Percentiles rank a stretch among this genome's conserved stretches.
phyloP scores from a whole-genome alignment of 2,113 vertebrate species.

The Chionomys nivalis region DNA sequence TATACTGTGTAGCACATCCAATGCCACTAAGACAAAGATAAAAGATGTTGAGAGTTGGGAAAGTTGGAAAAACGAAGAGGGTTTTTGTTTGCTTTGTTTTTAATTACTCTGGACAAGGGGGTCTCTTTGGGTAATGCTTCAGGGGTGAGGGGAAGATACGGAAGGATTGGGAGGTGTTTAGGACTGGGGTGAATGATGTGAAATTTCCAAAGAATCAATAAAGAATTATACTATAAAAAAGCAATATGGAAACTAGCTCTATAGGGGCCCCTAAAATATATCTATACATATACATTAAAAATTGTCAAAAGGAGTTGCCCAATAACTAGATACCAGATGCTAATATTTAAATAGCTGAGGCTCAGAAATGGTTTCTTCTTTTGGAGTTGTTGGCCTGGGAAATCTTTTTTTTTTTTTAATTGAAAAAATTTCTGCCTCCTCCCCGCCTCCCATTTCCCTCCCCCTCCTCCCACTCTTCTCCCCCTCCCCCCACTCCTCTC shows the following conservation, averaged over 20 bases:
- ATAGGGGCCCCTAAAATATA: neutral
- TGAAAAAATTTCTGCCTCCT: no score
- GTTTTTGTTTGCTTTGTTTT: neutral
- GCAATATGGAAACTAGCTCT: neutral
- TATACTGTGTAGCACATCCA: neutral
- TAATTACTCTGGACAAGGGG: neutral
- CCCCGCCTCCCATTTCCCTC: no score
- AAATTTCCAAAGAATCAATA: no score
- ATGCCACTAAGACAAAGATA: neutral
- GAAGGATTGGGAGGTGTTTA: neutral
- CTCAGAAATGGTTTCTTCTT: neutral
- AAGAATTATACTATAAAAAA: neutral
- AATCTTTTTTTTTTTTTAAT: no score
- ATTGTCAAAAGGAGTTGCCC: neutral
- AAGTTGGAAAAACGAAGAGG: neutral
- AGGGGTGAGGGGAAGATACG: neutral
- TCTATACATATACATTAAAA: neutral
- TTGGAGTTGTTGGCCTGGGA: neutral
- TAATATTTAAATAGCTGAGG: neutral
- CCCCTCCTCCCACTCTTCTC: no score
- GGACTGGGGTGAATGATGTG: neutral
- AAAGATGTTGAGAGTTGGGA: no score
- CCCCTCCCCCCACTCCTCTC: no score
- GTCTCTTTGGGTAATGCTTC: neutral
- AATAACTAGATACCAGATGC: neutral